These are phyloP conservation scores for Choloepus hoffmanni DNA, from an alignment of 2,113 vertebrate species.

Conservation along the genomic window DNA sequence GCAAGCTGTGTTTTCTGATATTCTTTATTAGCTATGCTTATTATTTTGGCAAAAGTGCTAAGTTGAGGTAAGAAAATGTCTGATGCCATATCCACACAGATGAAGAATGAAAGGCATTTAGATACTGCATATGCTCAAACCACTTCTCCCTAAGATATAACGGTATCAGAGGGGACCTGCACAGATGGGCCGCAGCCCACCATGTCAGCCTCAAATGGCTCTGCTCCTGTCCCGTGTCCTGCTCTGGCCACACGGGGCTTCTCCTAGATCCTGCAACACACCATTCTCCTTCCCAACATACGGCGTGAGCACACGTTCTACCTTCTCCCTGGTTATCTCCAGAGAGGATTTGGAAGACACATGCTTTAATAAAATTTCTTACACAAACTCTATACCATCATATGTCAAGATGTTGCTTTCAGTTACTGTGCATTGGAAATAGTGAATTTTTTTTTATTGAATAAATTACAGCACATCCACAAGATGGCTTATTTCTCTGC, in stretches of 20 bases:
- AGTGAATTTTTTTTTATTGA: neutral
- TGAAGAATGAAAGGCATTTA: neutral
- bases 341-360: neutral
- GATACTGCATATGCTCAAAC: neutral
- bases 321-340: neutral
- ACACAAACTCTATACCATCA: neutral
- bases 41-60: neutral
- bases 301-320: rapidly evolving
- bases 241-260: too few relatives aligned
- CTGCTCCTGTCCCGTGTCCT: neutral
- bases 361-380: neutral
- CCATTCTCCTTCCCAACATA: rapidly evolving
- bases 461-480: neutral
- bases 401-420: too few relatives aligned
- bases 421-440: neutral
- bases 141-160: neutral
- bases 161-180: rapidly evolving
- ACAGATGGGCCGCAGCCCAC: rapidly evolving
- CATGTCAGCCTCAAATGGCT: neutral
- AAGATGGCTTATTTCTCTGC: neutral
- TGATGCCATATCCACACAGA: neutral
- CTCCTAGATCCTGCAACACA: neutral
- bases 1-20: neutral
- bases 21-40: neutral
- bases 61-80: neutral